Percentiles rank a stretch among this genome's conserved stretches.
Evolutionary conservation across 2,113 vertebrate genomes (phyloP).

Genomic region (Mungos mungo): DNA sequence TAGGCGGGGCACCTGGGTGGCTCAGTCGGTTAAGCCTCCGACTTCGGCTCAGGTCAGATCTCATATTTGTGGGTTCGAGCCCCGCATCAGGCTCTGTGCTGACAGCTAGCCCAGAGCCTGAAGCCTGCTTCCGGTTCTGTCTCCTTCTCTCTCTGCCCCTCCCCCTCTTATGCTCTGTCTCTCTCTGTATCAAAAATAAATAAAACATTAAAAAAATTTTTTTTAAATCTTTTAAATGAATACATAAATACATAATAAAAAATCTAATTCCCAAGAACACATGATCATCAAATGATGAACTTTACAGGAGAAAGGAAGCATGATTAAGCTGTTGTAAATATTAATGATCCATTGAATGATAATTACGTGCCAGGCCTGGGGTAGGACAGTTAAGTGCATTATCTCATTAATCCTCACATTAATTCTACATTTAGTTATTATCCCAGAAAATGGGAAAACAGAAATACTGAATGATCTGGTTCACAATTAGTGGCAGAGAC

Average conservation of each 20-base stretch:
- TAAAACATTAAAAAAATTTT: no score
- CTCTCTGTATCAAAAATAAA: no score
- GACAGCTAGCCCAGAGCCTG: no score
- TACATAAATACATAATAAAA: neutral
- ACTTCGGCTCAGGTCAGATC: no score
- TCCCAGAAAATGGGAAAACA: neutral
- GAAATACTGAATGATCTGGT: neutral
- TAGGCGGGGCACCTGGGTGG: no score
- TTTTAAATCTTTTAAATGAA: no score
- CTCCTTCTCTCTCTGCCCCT: no score
- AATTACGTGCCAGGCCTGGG: neutral
- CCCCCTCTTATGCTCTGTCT: no score
- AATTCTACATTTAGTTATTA: neutral
- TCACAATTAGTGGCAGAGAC: neutral
- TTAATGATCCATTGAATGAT: neutral
- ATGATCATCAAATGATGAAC: neutral
- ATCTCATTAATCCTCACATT: neutral
- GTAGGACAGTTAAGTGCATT: neutral
- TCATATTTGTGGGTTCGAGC: no score
- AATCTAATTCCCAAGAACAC: neutral
- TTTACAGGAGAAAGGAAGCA: neutral
- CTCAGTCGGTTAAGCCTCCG: no score
- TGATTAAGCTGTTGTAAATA: neutral
- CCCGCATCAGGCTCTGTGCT: no score
- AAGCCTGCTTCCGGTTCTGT: no score